Evolutionary conservation across 2,113 vertebrate species (phyloP), one percentile per base, ranked within the genome.

Genomic region (Synchiropus splendidus): DNA sequence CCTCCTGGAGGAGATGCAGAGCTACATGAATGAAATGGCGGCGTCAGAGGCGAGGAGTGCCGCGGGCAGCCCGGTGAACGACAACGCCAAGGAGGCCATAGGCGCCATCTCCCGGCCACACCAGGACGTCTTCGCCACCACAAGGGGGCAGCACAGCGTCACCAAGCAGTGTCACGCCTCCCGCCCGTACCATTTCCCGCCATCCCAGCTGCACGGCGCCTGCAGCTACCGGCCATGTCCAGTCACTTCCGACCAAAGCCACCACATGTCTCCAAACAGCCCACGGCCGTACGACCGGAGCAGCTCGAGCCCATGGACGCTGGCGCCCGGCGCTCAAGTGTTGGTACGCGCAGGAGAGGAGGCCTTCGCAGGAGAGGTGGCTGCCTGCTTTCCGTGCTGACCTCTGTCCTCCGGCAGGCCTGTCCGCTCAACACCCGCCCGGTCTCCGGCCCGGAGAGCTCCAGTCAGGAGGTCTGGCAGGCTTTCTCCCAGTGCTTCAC

Each of bases 21-120:
- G 80, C 74, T 86, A 87, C 74, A 85, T 88, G 83, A 87, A 85
- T 88, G 6, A 85, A 85, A n/a, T n/a, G n/a, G n/a, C n/a, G n/a
- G n/a, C n/a, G n/a, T n/a, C n/a, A n/a, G n/a, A n/a, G n/a, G n/a
- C n/a, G n/a, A n/a, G n/a, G n/a, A n/a, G n/a, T n/a, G n/a, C n/a
- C n/a, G n/a, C n/a, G n/a, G n/a, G n/a, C n/a, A n/a, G n/a, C n/a
- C n/a, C n/a, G n/a, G n/a, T n/a, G n/a, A 84, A 3, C 50, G 61
- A n/a, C 48, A 72, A 64, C 54, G 72, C 82, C 18, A 85, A 86
- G 60, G 85, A 88, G 54, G 73, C 75, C 51, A 82, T 86, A 1
- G 76, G 84, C 11, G 69, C 77, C 45, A 84, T 86, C 67, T 79
- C 86, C 39, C 74, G 67, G 60, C 82, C 85, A 9, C 87, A 88